phyloP scores from a whole-genome alignment of 2,888 invertebrate species.

The Eueremaeus valkanovi region DNA sequence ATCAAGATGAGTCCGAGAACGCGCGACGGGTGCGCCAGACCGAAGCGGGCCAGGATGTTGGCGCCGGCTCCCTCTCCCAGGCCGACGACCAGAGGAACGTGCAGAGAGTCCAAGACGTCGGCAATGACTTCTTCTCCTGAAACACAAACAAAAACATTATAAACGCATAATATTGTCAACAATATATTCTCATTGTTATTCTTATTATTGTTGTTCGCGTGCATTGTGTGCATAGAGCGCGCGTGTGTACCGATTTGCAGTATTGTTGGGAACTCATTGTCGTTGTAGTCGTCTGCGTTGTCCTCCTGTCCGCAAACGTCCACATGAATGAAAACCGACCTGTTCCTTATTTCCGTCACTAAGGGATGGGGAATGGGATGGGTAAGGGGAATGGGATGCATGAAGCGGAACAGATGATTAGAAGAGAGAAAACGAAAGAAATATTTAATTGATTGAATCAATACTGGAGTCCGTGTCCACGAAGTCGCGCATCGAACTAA shows the following conservation, averaged over 20 bases:
- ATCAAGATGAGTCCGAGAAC: slow-evolving; percentile 75
- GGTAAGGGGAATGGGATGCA: too few species aligned
- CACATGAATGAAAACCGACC: slow-evolving; percentile 80
- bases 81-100: slow-evolving; percentile 74
- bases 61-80: slow-evolving; percentile 85
- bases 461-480: slow-evolving; percentile 29
- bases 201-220: too few species aligned
- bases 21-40: slow-evolving; percentile 71
- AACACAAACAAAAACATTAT: too few species aligned
- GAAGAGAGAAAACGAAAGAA: neutral
- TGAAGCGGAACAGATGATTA: neutral
- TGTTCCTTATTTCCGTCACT: slow-evolving; percentile 70
- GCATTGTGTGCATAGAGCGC: too few species aligned
- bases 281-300: slow-evolving; percentile 69
- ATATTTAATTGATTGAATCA: neutral
- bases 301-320: slow-evolving; percentile 83
- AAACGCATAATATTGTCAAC: too few species aligned
- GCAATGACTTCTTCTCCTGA: slow-evolving; percentile 61
- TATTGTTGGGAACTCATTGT: slow-evolving; percentile 71
- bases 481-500: slow-evolving; percentile 39
- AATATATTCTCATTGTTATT: too few species aligned
- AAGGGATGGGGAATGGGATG: too few species aligned
- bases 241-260: slow-evolving; percentile 63
- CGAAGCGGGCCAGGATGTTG: slow-evolving; percentile 77
- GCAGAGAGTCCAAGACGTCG: slow-evolving; percentile 45